These are phyloP conservation scores for Phrynosoma platyrhinos DNA, from an alignment of 2,113 vertebrate genomes.

Conservation along the genomic window DNA sequence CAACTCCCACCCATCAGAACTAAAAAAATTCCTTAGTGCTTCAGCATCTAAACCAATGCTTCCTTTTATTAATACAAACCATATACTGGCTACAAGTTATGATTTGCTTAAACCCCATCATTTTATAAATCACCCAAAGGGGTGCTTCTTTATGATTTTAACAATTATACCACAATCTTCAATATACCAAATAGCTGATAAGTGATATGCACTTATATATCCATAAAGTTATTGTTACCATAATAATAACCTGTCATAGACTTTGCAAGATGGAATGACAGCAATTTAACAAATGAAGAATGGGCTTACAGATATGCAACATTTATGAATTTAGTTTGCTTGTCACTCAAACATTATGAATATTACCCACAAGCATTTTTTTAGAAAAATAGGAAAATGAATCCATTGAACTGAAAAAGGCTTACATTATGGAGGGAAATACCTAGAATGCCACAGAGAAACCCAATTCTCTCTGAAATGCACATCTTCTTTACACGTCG, in stretches of 20 bases:
- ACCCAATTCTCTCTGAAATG: constrained; percentile 33
- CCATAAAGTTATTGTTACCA: constrained; percentile 56
- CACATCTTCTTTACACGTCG: not conserved
- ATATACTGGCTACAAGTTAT: constrained; percentile 56
- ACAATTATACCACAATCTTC: constrained; percentile 75
- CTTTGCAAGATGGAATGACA: constrained; percentile 69
- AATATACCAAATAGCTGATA: constrained; percentile 71
- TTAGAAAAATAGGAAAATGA: constrained; percentile 71
- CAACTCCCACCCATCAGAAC: constrained; percentile 34
- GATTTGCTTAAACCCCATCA: constrained; percentile 68
- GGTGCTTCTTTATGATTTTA: constrained; percentile 71
- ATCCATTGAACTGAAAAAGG: constrained; percentile 58
- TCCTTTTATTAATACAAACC: constrained; percentile 70
- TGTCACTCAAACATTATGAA: constrained; percentile 76
- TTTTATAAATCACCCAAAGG: constrained; percentile 66
- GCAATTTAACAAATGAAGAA: constrained; percentile 74
- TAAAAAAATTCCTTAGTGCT: constrained; percentile 30
- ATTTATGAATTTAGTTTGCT: constrained; percentile 77
- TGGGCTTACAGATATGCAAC: constrained; percentile 70
- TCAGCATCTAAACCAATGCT: constrained; percentile 59
- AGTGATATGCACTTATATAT: constrained; percentile 59
- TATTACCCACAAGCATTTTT: constrained; percentile 61
- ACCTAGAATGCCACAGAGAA: constrained; percentile 12
- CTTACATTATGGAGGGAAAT: constrained; percentile 42
- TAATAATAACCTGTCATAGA: constrained; percentile 74